These are phyloP conservation scores for Enoplolaimus lenunculus DNA, from an alignment of 2,888 invertebrate species.

Conservation along the genomic window DNA sequence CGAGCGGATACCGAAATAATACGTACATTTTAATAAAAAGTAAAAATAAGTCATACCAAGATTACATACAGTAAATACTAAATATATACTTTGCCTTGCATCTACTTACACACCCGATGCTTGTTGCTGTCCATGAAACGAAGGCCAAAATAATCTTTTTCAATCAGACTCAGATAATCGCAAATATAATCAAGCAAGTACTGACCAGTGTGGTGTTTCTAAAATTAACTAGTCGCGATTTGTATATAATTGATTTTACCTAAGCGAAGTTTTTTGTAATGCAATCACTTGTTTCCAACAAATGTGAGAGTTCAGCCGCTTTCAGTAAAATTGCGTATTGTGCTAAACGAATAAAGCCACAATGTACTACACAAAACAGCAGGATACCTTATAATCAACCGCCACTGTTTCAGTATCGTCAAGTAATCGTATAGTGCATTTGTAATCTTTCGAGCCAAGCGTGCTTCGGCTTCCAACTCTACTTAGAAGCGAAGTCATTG, in stretches of 20 bases:
- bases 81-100: not conserved
- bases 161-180: conserved; percentile 71
- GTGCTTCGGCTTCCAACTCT: conserved; percentile 12
- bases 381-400: conserved; percentile 33
- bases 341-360: too few species aligned
- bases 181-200: conserved; percentile 76
- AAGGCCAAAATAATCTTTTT: conserved; percentile 84
- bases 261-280: too few species aligned
- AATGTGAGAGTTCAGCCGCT: too few species aligned
- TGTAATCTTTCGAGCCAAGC: conserved; percentile 28
- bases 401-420: conserved; percentile 33
- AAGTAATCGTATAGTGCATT: conserved; percentile 33
- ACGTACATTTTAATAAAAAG: too few species aligned
- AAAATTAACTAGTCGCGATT: too few species aligned
- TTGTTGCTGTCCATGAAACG: conserved; percentile 74
- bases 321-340: too few species aligned
- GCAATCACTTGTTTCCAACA: too few species aligned
- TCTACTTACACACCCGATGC: conserved; percentile 58
- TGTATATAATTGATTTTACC: too few species aligned
- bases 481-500: not conserved
- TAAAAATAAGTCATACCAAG: too few species aligned
- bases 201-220: conserved; percentile 54
- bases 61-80: too few species aligned
- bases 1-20: too few species aligned
- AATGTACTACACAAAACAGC: too few species aligned